A percentile compares a stretch with the other conserved stretches of the same genome.
These are phyloP conservation scores for Epizoanthus scotinus DNA, from an alignment of 92 coral and sea anemone species.

Conservation along the genomic window DNA sequence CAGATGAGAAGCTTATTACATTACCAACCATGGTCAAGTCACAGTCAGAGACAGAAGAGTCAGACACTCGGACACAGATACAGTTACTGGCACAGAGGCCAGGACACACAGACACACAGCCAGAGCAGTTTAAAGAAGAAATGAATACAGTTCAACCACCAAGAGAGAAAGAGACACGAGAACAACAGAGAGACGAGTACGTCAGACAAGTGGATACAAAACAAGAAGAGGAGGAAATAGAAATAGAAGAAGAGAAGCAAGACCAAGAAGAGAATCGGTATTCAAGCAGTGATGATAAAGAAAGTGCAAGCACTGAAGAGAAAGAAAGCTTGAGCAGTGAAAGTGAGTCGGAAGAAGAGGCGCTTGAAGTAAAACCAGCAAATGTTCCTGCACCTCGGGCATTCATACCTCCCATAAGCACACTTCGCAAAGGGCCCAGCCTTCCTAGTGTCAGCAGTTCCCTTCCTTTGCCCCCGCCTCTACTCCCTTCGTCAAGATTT, in stretches of 20 bases:
- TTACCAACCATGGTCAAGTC: neutral
- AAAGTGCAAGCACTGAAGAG: neutral
- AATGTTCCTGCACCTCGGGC: neutral
- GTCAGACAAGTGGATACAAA: neutral
- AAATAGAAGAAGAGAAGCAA: neutral
- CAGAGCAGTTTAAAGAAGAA: no score
- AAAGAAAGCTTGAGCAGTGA: constrained; percentile 4
- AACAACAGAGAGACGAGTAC: neutral
- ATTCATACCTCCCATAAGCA: neutral
- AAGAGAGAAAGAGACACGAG: no score
- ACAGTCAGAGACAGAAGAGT: neutral
- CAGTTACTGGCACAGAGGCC: neutral
- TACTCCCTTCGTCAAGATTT: constrained; percentile 26
- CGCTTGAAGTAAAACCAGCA: neutral
- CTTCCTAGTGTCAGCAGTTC: constrained; percentile 26
- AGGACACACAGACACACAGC: neutral
- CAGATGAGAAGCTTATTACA: constrained; percentile 11
- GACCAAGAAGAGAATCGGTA: constrained; percentile 7
- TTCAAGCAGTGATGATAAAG: constrained; percentile 4
- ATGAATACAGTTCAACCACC: no score
- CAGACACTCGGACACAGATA: neutral
- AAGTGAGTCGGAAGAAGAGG: neutral
- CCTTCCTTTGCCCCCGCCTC: constrained; percentile 51
- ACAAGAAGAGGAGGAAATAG: neutral
- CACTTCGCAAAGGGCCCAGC: neutral